Evolutionary conservation across 2,797 vertebrate species (phyloP).

Genomic region (Antennarius maculatus): DNA sequence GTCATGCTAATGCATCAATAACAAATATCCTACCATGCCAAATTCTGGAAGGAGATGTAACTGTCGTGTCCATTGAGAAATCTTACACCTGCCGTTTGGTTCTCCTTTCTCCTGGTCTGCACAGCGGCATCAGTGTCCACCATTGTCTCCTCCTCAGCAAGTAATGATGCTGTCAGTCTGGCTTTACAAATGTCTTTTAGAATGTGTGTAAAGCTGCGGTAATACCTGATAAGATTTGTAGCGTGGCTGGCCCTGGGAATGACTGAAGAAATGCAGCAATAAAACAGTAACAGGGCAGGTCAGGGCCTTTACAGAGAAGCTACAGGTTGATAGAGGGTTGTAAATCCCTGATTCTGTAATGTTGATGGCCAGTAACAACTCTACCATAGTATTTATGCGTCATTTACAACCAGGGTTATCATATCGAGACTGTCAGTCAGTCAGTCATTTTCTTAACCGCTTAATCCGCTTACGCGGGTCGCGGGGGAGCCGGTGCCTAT

Average conservation of each 20-base stretch:
- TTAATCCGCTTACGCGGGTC: no score
- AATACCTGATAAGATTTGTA: slow-evolving; percentile 16
- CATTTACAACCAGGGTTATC: slow-evolving; percentile 14
- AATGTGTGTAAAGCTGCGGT: not conserved
- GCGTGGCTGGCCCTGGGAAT: not conserved
- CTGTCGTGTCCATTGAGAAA: not conserved
- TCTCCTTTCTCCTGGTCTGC: not conserved
- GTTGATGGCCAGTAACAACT: slow-evolving; percentile 4
- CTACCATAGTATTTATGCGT: slow-evolving; percentile 4
- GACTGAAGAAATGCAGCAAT: slow-evolving; percentile 20
- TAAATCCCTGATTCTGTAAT: slow-evolving; percentile 4
- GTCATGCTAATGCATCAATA: slow-evolving; percentile 1
- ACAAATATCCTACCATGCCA: not conserved
- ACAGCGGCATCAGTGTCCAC: not conserved
- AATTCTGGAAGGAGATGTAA: slow-evolving; percentile 9
- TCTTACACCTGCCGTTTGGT: not conserved
- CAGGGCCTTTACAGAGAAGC: slow-evolving; percentile 21
- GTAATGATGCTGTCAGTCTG: no score
- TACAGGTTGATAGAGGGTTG: not conserved
- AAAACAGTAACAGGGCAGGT: slow-evolving; percentile 14
- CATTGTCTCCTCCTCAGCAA: not conserved
- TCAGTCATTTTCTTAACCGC: no score
- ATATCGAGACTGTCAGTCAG: slow-evolving; percentile 31
- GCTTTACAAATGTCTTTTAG: not conserved
- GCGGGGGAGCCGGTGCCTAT: no score